These are phyloP conservation scores for Eidolon helvum DNA, from an alignment of 2,113 vertebrate genomes.

Conservation along the genomic window DNA sequence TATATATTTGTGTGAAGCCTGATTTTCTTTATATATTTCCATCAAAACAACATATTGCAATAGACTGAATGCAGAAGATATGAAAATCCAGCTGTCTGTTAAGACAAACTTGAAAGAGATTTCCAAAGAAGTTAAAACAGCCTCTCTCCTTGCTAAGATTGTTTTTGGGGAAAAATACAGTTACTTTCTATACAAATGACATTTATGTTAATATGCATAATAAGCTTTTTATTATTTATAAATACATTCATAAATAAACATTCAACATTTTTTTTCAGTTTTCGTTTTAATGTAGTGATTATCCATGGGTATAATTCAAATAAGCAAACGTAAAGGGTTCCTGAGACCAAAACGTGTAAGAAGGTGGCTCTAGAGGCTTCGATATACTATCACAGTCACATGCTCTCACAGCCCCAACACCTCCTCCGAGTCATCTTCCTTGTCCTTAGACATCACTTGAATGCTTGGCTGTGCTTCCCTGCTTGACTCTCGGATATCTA, in stretches of 20 bases:
- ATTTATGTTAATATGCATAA: not conserved
- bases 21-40: conserved; percentile 67
- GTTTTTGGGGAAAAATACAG: not conserved
- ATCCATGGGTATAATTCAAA: not conserved
- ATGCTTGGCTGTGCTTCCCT: not conserved
- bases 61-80: conserved; percentile 44
- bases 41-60: conserved; percentile 71
- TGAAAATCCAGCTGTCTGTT: conserved; percentile 64
- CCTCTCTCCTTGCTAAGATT: not conserved
- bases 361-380: not conserved
- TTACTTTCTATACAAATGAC: not conserved
- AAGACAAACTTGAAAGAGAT: conserved; percentile 34
- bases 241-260: not conserved
- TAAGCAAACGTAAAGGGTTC: not conserved
- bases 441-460: not conserved
- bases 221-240: not conserved
- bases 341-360: not conserved
- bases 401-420: too few relatives aligned
- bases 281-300: not conserved
- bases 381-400: accelerated
- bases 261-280: not conserved
- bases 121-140: conserved; percentile 42
- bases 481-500: not conserved
- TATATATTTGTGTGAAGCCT: conserved; percentile 45
- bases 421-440: not conserved